Conservation (phyloP, 2,113 vertebrate genomes). For the Vulpes lagopus region DNA sequence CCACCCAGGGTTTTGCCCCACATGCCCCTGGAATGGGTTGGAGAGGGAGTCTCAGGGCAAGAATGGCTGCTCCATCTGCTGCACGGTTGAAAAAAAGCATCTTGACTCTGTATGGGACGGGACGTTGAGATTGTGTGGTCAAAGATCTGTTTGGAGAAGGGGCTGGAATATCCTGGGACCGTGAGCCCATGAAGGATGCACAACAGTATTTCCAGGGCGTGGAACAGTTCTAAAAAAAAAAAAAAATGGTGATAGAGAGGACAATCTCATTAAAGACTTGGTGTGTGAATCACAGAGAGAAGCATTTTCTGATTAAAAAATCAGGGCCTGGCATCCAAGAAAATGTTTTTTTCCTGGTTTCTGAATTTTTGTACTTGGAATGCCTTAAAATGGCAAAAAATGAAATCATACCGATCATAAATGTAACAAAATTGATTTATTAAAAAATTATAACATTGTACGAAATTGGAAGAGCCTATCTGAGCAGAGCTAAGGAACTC, state of each 20-base stretch:
- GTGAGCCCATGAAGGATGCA: neutral
- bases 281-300: neutral
- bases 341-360: neutral
- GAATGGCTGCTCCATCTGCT: neutral
- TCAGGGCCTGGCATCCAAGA: neutral
- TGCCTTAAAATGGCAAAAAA: neutral
- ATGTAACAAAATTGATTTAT: neutral
- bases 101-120: neutral
- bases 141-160: neutral
- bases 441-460: neutral
- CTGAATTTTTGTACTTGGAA: neutral
- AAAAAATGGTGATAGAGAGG: neutral
- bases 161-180: neutral
- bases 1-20: neutral
- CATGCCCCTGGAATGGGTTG: no score
- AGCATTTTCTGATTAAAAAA: neutral
- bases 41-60: neutral
- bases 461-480: neutral
- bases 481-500: neutral
- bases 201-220: neutral
- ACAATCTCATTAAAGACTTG: accelerated
- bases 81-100: neutral
- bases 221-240: neutral
- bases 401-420: constrained; percentile 4
- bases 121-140: neutral